phyloP scores from a whole-genome alignment of 2,888 invertebrate genomes.

The Hypena proboscidalis region DNA sequence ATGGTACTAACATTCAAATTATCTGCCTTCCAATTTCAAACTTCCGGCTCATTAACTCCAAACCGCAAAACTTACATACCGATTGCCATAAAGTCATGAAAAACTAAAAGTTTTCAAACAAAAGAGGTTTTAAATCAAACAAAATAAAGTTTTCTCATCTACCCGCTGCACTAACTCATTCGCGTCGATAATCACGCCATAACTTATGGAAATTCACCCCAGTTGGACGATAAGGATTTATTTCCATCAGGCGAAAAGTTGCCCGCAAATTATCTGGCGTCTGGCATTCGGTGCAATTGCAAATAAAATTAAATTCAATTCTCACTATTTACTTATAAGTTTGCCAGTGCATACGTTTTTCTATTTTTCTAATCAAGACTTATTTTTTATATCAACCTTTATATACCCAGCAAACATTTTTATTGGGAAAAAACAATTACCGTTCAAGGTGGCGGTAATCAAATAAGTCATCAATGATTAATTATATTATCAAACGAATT shows the following conservation, averaged over 20 bases:
- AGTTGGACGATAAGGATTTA: conserved; percentile 26
- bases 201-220: conserved; percentile 33
- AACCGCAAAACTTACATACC: conserved; percentile 38
- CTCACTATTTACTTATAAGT: too few species aligned
- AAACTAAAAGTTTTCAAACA: conserved; percentile 40
- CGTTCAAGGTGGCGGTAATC: too few species aligned
- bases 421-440: too few species aligned
- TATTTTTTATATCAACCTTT: too few species aligned
- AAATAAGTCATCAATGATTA: too few species aligned
- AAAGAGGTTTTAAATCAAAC: conserved; percentile 47
- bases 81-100: conserved; percentile 36
- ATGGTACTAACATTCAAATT: background rate
- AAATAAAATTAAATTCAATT: background rate
- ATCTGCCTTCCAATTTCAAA: conserved; percentile 8
- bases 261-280: background rate
- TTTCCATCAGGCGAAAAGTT: conserved; percentile 6
- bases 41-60: conserved; percentile 33
- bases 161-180: conserved; percentile 37
- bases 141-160: conserved; percentile 42
- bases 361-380: too few species aligned
- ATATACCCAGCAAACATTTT: too few species aligned
- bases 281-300: background rate
- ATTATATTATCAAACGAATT: too few species aligned
- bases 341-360: too few species aligned
- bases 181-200: conserved; percentile 46